phyloP scores from a whole-genome alignment of 1,140 invertebrate genomes.

The Bombyx mandarina region DNA sequence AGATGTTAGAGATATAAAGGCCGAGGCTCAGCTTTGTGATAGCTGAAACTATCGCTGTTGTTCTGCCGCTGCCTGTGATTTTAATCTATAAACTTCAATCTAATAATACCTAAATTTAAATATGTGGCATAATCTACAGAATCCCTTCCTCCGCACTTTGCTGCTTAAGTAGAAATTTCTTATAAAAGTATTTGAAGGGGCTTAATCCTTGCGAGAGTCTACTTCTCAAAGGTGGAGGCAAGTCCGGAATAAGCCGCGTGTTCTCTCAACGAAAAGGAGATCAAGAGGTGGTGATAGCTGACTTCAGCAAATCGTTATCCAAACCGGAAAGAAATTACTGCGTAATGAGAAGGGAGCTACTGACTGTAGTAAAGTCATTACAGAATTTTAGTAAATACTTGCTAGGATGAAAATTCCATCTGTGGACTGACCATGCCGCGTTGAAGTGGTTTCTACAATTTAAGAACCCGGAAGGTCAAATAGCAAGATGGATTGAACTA shows the following conservation, averaged over 20 bases:
- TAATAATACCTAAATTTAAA: no score
- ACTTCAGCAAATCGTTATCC: conserved; percentile 11
- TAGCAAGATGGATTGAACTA: no score
- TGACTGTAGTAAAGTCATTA: conserved; percentile 11
- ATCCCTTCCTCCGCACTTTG: no score
- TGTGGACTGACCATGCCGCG: no score
- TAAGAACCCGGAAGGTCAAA: no score
- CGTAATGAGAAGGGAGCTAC: conserved; percentile 10
- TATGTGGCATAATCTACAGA: no score
- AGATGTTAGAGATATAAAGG: no score
- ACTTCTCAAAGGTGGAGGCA: neutral
- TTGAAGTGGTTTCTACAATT: conserved; percentile 18
- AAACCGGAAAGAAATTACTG: conserved; percentile 5
- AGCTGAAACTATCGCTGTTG: no score
- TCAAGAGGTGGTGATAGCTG: conserved; percentile 9
- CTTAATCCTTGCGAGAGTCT: neutral
- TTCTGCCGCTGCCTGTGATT: no score
- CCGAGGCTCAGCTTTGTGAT: no score
- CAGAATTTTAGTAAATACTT: conserved; percentile 9
- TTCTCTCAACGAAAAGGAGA: conserved; percentile 11
- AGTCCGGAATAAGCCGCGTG: conserved; percentile 7
- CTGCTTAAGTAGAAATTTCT: no score
- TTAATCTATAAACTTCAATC: no score
- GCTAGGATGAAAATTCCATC: conserved; percentile 1
- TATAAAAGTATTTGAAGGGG: conserved; percentile 6